Percentiles rank a stretch among this genome's conserved stretches.
These are phyloP conservation scores for Tenthredo notha DNA, from an alignment of 2,888 invertebrate species.

Conservation along the genomic window DNA sequence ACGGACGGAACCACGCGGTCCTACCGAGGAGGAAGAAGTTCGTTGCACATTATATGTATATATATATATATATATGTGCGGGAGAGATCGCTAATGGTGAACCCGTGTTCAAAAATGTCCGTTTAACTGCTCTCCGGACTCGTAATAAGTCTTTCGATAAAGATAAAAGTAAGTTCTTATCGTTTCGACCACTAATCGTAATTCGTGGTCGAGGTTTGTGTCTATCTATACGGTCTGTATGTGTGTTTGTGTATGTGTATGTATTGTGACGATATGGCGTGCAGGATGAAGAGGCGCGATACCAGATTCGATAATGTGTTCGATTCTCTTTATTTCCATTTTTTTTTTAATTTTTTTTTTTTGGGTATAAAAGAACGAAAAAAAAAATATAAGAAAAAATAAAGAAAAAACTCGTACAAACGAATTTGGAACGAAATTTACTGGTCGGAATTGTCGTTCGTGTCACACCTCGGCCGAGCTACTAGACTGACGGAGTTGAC, in stretches of 20 bases:
- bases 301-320: background rate
- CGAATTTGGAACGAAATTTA: background rate
- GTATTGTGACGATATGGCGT: background rate
- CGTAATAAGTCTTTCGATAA: slow-evolving; percentile 47
- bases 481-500: slow-evolving; percentile 40
- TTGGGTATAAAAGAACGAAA: background rate
- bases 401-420: background rate
- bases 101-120: slow-evolving; percentile 73
- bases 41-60: too few relatives aligned
- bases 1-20: background rate
- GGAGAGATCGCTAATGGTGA: slow-evolving; percentile 74
- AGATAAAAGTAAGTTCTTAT: slow-evolving; percentile 37
- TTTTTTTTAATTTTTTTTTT: background rate
- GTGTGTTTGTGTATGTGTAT: background rate
- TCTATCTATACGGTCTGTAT: background rate
- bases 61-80: background rate
- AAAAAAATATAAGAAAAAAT: background rate
- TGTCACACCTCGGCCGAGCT: slow-evolving; percentile 38
- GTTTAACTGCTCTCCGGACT: slow-evolving; percentile 18
- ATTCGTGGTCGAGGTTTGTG: slow-evolving; percentile 1
- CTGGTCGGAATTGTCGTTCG: slow-evolving; percentile 8
- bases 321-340: background rate
- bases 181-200: slow-evolving; percentile 31
- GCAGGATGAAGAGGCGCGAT: slow-evolving; percentile 3
- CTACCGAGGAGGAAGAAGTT: background rate